phyloP scores from a whole-genome alignment of 2,888 invertebrate species.

The Chrysotoxum bicinctum region DNA sequence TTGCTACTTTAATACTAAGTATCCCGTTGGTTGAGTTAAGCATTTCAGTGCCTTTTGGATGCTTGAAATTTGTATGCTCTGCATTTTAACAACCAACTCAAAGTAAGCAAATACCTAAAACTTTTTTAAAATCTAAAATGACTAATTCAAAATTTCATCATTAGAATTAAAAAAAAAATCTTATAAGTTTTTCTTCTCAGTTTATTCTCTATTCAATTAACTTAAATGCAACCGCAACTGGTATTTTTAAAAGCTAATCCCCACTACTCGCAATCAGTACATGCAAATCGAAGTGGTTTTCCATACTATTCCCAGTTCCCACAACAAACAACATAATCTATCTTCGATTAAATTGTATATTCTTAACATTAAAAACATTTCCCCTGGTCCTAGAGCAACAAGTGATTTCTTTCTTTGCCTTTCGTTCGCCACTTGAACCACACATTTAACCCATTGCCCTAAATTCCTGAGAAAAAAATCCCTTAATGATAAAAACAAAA shows the following conservation, averaged over 20 bases:
- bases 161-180: not conserved
- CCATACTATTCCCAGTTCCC: conserved; percentile 21
- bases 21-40: no score
- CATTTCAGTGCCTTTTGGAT: not conserved
- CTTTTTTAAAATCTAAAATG: not conserved
- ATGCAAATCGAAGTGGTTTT: conserved; percentile 46
- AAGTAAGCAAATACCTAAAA: not conserved
- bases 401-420: conserved; percentile 37
- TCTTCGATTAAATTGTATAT: conserved; percentile 34
- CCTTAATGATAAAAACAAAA: conserved; percentile 63
- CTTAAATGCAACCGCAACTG: conserved; percentile 11
- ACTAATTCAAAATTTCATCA: not conserved
- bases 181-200: not conserved
- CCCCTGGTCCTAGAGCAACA: conserved; percentile 67
- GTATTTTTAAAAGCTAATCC: conserved; percentile 4
- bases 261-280: conserved; percentile 54
- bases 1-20: no score
- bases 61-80: rapidly evolving
- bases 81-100: not conserved
- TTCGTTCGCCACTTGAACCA: conserved; percentile 32
- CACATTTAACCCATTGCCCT: conserved; percentile 66
- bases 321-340: conserved; percentile 23
- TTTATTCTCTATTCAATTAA: conserved; percentile 5
- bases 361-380: conserved; percentile 68
- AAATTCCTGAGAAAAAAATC: conserved; percentile 61